Conservation (phyloP, 2,888 invertebrate genomes). For the Pterobdella sp. region DNA sequence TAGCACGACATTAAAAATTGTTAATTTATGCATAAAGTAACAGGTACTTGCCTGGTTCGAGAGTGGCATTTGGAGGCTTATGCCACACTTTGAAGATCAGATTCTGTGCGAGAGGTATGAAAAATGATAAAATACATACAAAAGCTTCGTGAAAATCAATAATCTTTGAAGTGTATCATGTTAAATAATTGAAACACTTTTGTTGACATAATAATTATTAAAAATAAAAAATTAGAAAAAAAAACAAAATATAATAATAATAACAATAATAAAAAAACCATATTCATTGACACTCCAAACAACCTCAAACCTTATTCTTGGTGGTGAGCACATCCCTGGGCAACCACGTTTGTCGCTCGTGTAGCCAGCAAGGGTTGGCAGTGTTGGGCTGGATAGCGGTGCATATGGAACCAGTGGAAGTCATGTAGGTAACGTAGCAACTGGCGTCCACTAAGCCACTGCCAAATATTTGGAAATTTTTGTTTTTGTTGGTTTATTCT, state of each 20-base stretch:
- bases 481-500: too few species aligned
- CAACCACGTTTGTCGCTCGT: background rate
- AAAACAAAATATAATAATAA: background rate
- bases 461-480: too few species aligned
- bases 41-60: background rate
- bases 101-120: too few species aligned
- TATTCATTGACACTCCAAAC: background rate
- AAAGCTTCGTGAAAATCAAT: too few species aligned
- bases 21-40: background rate
- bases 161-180: too few species aligned
- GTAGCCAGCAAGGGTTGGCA: background rate
- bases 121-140: too few species aligned
- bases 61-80: background rate
- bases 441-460: too few species aligned
- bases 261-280: background rate
- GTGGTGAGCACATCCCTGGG: background rate
- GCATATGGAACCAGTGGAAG: background rate
- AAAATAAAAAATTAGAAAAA: too few species aligned
- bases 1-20: too few species aligned
- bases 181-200: too few species aligned
- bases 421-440: background rate
- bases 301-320: background rate
- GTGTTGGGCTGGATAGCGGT: background rate
- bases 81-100: constrained; percentile 12
- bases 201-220: too few species aligned